These are phyloP conservation scores for Cisticola juncidis DNA, from an alignment of 2,113 vertebrate genomes.

Conservation along the genomic window DNA sequence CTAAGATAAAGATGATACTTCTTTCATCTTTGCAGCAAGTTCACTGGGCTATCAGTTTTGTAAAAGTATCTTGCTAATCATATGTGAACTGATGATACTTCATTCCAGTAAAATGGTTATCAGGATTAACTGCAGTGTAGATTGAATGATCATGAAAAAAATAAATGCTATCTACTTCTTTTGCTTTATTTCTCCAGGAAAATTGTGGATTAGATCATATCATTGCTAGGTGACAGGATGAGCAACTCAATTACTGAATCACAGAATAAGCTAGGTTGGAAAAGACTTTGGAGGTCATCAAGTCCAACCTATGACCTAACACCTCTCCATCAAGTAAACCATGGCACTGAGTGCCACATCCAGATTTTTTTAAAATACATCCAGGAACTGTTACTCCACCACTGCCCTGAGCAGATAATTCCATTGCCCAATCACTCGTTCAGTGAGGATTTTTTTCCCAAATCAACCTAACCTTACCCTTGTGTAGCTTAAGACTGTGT, in stretches of 20 bases:
- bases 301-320: not conserved
- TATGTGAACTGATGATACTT: not conserved
- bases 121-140: not conserved
- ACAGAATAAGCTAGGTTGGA: not conserved
- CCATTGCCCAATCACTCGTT: not conserved
- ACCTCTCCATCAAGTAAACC: not conserved
- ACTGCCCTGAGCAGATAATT: not conserved
- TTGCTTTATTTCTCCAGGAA: not conserved
- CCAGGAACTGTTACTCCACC: accelerated
- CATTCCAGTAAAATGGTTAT: not conserved
- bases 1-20: not conserved
- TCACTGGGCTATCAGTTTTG: not conserved
- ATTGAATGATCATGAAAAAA: not conserved
- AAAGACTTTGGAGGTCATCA: not conserved
- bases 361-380: not conserved
- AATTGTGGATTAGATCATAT: not conserved
- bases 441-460: not conserved
- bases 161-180: not conserved
- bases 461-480: not conserved
- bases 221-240: not conserved
- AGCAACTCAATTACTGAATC: not conserved
- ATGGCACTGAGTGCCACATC: not conserved
- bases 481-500: no score
- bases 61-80: not conserved
- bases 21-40: not conserved